phyloP scores from a whole-genome alignment of 2,113 vertebrate genomes.

The Megaleporinus macrocephalus region DNA sequence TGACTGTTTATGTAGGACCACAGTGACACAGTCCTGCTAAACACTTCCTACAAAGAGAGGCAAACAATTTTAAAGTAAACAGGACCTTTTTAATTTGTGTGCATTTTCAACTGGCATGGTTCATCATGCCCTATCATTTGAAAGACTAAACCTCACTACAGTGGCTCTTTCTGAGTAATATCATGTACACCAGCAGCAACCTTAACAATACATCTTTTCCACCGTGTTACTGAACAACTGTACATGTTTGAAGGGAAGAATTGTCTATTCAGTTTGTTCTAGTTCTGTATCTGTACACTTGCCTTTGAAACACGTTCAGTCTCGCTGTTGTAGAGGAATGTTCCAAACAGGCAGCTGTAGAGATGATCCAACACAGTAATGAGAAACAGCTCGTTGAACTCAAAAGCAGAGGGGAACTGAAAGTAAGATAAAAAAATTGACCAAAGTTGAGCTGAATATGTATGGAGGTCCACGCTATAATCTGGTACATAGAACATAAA shows the following conservation, averaged over 20 bases:
- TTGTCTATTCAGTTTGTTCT: background rate
- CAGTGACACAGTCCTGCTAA: slow-evolving; percentile 84
- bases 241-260: background rate
- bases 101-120: background rate
- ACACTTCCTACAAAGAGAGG: slow-evolving; percentile 78
- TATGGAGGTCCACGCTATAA: background rate
- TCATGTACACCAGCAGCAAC: too few relatives aligned
- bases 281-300: background rate
- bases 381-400: slow-evolving; percentile 95
- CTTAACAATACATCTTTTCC: too few relatives aligned
- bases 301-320: slow-evolving; percentile 77
- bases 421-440: slow-evolving; percentile 22
- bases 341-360: slow-evolving; percentile 96
- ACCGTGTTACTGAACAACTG: too few relatives aligned
- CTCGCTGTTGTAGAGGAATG: slow-evolving; percentile 93
- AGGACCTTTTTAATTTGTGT: background rate
- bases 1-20: slow-evolving; percentile 98
- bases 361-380: slow-evolving; percentile 94
- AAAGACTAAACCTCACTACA: too few relatives aligned
- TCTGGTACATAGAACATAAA: background rate
- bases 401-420: slow-evolving; percentile 95
- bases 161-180: too few relatives aligned
- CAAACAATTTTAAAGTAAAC: background rate
- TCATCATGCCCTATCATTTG: background rate
- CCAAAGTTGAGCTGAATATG: background rate